Base-by-base conservation (phyloP, 1,140 invertebrate genomes). In the Dryas iulia region DNA sequence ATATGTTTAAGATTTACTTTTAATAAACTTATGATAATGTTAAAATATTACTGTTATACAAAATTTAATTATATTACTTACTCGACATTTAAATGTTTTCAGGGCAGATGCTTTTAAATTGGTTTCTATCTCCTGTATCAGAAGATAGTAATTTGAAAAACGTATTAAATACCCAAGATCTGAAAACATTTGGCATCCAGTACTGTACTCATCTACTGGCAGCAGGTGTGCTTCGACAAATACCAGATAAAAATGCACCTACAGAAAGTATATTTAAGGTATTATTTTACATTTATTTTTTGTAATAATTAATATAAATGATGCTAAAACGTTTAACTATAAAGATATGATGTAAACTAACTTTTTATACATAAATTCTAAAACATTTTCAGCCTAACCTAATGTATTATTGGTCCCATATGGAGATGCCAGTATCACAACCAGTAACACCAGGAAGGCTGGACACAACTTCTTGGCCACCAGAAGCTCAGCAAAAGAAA, bases 91-190 rank as follows among this genome's bases (percentile, higher is more conserved):
- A 7, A 24, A 18, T 54, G 11, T n/a, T 91, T 92, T 52, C 91
- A 98, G 97, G 97, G 83, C 95, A 98, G 91, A 97, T 98, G 95
- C 93, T 98, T 72, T 93, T 98, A 56, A 97, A 97, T 84, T 98
- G 97, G 96, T 94, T 98, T 69, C 92, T 96, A 60, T 97, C 96
- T 12, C 95, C 96, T n/a, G 94, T 96, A 67, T 92, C 93, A 53
- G 95, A 97, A 58, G 95, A 95, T 70, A 94, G 94, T 80, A 94
- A 95, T 78, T 83, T 96, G 18, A 93, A 94, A 72, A 87, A 89
- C 33, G 69, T 94, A 57, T 87, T 97, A 33, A 94, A 93, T 33
- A 92, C 94, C 60, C 94, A 95, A 79, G 97, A 97, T 77, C 87
- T 97, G 56, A 95, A 95, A 79, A 94, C 94, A 53, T 87, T 98